A percentile compares a stretch with the other conserved stretches of the same genome.
These are phyloP conservation scores for Drosophila nasuta DNA, from an alignment of 1,140 invertebrate genomes.

Conservation along the genomic window DNA sequence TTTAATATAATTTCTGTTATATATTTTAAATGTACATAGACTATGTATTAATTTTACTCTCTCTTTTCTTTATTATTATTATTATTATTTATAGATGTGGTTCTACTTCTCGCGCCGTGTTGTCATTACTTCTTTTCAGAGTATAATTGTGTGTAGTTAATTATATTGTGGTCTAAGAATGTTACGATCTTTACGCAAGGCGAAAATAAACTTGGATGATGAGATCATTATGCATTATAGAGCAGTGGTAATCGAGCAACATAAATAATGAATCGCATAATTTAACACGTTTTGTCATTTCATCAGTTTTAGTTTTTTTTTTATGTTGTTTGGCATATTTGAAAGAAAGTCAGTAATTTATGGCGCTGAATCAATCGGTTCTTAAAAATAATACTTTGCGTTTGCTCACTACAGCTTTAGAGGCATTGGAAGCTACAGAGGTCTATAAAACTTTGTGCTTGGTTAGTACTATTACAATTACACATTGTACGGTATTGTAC, in stretches of 20 bases:
- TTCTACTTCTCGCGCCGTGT: slow-evolving; percentile 70
- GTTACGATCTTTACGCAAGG: slow-evolving; percentile 70
- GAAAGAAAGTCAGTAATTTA: slow-evolving; percentile 74
- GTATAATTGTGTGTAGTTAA: slow-evolving; percentile 37
- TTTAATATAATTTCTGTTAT: slow-evolving; percentile 79
- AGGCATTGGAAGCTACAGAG: slow-evolving; percentile 33
- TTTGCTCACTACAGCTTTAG: slow-evolving; percentile 18
- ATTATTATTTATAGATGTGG: slow-evolving; percentile 72
- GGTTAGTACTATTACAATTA: slow-evolving; percentile 46
- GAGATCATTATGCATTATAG: slow-evolving; percentile 81
- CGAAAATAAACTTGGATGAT: slow-evolving; percentile 85
- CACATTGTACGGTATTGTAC: slow-evolving; percentile 21
- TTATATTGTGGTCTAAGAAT: slow-evolving; percentile 55
- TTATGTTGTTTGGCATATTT: slow-evolving; percentile 26
- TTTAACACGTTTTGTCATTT: slow-evolving; percentile 35
- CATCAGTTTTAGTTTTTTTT: slow-evolving; percentile 20
- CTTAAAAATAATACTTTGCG: slow-evolving; percentile 44
- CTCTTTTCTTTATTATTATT: slow-evolving; percentile 33
- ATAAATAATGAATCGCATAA: slow-evolving; percentile 44
- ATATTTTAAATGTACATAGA: slow-evolving; percentile 81
- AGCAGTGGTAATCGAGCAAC: slow-evolving; percentile 71
- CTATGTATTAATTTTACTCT: slow-evolving; percentile 75
- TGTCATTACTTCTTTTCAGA: slow-evolving; percentile 43
- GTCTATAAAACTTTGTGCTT: slow-evolving; percentile 35
- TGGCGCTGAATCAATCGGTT: slow-evolving; percentile 49